Evolutionary conservation across 2,113 vertebrate genomes (phyloP).

Genomic region (Pseudorectes ferrugineus): DNA sequence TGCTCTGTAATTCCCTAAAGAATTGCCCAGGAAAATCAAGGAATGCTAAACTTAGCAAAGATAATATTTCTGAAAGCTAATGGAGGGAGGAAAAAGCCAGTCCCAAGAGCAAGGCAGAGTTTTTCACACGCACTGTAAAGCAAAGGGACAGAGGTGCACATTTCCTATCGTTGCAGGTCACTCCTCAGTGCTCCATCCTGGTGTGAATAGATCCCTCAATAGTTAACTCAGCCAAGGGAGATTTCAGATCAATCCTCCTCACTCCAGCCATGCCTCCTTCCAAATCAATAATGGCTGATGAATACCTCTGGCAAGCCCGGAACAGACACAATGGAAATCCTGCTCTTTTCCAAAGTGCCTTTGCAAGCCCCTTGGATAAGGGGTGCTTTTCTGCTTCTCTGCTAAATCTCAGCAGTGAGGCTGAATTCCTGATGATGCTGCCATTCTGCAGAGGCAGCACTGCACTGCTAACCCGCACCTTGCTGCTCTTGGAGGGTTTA

Average conservation of each 20-base stretch:
- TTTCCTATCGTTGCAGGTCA: background rate
- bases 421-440: background rate
- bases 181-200: background rate
- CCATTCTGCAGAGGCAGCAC: background rate
- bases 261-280: background rate
- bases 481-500: background rate
- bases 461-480: background rate
- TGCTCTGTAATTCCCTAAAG: background rate
- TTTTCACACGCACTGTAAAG: background rate
- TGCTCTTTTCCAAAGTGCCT: constrained; percentile 14
- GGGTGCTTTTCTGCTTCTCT: background rate
- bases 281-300: constrained; percentile 47
- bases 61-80: background rate
- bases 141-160: background rate
- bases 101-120: background rate
- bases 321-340: constrained; percentile 4
- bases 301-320: background rate
- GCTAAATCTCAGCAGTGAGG: background rate
- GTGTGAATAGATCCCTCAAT: background rate
- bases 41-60: background rate
- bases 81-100: background rate
- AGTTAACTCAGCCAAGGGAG: constrained; percentile 24
- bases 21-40: background rate
- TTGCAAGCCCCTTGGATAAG: constrained; percentile 1
- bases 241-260: constrained; percentile 38